These are phyloP conservation scores for Sciurus vulgaris DNA, from an alignment of 2,797 vertebrate species.

Conservation along the genomic window DNA sequence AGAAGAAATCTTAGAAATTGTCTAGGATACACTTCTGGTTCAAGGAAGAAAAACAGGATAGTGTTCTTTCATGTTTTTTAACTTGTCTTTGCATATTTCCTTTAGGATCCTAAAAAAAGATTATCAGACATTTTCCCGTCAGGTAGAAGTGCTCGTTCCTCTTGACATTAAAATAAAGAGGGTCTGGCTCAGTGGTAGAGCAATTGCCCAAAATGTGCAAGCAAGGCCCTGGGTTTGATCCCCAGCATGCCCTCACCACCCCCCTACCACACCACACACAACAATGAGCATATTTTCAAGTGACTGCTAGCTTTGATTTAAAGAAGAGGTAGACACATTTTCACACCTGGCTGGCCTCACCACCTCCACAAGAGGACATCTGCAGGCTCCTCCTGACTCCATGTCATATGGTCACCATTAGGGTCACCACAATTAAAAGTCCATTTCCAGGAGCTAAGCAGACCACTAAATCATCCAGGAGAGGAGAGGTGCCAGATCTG, in stretches of 20 bases:
- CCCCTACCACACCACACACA: too few relatives aligned
- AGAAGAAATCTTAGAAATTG: neutral
- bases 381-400: constrained; percentile 11
- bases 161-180: constrained; percentile 32
- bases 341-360: neutral
- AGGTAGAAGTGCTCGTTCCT: neutral
- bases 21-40: neutral
- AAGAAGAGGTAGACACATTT: neutral
- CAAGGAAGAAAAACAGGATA: neutral
- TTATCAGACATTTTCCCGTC: neutral
- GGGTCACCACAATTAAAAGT: constrained; percentile 49
- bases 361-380: constrained; percentile 26
- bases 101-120: constrained; percentile 15
- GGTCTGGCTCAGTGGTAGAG: neutral
- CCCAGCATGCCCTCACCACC: neutral
- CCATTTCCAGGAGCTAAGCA: constrained; percentile 33
- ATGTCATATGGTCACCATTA: constrained; percentile 41
- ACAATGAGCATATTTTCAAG: neutral
- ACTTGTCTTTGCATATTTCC: neutral
- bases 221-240: neutral
- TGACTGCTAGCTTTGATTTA: constrained; percentile 36
- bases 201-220: neutral
- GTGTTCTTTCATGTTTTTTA: neutral
- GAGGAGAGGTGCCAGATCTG: neutral
- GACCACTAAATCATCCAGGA: neutral